phyloP scores from a whole-genome alignment of 2,113 vertebrate genomes.

The Chinchilla lanigera region DNA sequence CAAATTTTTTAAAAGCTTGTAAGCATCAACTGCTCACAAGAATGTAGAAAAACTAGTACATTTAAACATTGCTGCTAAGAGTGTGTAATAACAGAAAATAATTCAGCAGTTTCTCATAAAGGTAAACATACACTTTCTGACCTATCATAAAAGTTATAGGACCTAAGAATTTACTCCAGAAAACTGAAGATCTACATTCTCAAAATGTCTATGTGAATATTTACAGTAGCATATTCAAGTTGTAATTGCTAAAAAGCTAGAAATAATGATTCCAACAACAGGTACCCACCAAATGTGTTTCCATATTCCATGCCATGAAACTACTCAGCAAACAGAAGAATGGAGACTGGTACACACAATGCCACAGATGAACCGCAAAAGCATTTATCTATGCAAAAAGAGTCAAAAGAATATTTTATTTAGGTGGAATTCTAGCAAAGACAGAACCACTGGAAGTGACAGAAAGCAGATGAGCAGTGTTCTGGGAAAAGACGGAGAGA shows the following conservation, averaged over 20 bases:
- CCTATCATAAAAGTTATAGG: not conserved
- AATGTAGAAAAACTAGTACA: not conserved
- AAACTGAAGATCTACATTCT: not conserved
- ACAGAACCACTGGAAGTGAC: not conserved
- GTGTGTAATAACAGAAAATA: not conserved
- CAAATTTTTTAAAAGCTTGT: not conserved
- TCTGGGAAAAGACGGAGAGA: not conserved
- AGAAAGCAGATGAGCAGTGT: not conserved
- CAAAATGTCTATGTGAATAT: not conserved
- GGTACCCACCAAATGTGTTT: not conserved
- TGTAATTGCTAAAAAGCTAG: not conserved
- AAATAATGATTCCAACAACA: not conserved
- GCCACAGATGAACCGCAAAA: not conserved
- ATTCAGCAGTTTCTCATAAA: constrained; percentile 14
- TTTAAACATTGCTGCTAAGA: not conserved
- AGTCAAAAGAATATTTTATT: not conserved
- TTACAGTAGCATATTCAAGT: not conserved
- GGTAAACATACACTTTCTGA: not conserved
- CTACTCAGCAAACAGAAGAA: not conserved
- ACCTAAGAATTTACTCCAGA: not conserved
- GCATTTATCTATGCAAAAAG: not conserved
- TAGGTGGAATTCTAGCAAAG: not conserved
- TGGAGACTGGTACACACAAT: not conserved
- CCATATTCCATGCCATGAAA: not conserved
- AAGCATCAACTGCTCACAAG: not conserved